Evolutionary conservation across 2,113 vertebrate species (phyloP).

Genomic region (Dipodomys spectabilis): DNA sequence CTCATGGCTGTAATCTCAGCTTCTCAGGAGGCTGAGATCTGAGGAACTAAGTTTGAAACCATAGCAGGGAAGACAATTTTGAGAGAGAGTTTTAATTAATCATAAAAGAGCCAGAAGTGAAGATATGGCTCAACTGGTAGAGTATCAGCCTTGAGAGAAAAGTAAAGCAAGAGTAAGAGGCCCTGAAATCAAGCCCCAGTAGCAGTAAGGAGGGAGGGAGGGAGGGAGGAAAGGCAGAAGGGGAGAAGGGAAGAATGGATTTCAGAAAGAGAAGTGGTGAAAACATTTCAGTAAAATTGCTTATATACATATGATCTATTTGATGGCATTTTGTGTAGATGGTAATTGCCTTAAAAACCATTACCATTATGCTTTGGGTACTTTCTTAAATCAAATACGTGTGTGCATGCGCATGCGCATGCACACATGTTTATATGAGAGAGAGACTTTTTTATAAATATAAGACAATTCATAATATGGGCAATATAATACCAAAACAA

Average conservation of each 20-base stretch:
- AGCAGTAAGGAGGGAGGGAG: too few species aligned
- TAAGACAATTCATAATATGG: background rate
- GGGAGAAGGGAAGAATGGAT: background rate
- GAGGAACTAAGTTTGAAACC: background rate
- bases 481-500: conserved; percentile 33
- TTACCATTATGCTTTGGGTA: conserved; percentile 14
- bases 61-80: background rate
- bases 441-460: background rate
- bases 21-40: too few species aligned
- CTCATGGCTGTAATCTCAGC: too few species aligned
- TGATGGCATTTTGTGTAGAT: background rate
- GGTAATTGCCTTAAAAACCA: background rate
- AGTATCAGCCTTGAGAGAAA: too few species aligned
- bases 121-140: too few species aligned
- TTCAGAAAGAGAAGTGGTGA: conserved; percentile 8
- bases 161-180: too few species aligned
- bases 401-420: too few species aligned
- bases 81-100: background rate
- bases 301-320: conserved; percentile 14
- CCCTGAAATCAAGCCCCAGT: too few species aligned
- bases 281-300: conserved; percentile 31
- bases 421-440: background rate
- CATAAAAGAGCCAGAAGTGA: too few species aligned
- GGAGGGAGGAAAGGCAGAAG: too few species aligned
- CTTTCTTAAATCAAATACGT: background rate